Percentiles rank a stretch among this genome's conserved stretches.
Conservation (phyloP, 2,797 vertebrate genomes). For the Ceryle rudis region DNA sequence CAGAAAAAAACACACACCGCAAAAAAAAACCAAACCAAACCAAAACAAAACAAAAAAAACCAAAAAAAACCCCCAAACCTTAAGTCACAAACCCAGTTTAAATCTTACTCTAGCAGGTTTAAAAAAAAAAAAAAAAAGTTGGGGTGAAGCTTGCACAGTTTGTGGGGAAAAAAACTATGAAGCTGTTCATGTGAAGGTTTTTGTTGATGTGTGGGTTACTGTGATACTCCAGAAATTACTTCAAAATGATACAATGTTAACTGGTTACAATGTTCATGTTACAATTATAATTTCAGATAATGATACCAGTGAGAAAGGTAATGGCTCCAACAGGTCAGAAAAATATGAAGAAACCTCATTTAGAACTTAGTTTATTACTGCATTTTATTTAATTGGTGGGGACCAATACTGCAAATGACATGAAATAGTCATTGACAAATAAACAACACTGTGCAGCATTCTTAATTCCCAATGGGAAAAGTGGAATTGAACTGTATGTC, state of each 20-base stretch:
- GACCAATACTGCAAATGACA: neutral
- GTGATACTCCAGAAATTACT: neutral
- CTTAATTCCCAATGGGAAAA: neutral
- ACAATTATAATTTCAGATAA: neutral
- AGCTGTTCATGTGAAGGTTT: neutral
- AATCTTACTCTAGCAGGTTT: neutral
- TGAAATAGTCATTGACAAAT: neutral
- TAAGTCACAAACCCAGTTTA: neutral
- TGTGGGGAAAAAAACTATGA: neutral
- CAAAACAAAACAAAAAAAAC: too few species aligned
- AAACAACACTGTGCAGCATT: neutral
- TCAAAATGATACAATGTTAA: neutral
- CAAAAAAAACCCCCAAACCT: too few species aligned
- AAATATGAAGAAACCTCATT: neutral
- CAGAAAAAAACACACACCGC: neutral
- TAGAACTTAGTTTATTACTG: neutral
- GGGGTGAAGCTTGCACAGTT: neutral
- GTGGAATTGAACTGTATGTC: neutral
- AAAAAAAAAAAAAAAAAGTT: neutral
- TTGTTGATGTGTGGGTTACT: neutral
- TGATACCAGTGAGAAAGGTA: neutral
- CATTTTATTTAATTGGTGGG: neutral
- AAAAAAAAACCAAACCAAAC: neutral
- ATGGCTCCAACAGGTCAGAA: neutral
- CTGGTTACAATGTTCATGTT: neutral